Evolutionary conservation across 2,797 vertebrate genomes (phyloP).

Genomic region (Ciconia nigra): DNA sequence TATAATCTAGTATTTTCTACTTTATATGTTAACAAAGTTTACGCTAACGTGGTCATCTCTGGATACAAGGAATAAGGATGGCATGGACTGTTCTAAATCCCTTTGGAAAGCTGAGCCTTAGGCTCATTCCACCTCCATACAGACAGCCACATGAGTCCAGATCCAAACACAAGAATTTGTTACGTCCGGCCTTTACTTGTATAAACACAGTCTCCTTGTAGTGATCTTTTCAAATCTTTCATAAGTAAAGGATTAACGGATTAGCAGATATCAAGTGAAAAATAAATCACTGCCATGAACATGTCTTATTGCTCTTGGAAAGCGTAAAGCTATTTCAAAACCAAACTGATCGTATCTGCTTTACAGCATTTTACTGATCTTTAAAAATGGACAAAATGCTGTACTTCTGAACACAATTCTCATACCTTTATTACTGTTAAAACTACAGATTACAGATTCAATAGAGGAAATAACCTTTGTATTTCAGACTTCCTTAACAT

Average conservation of each 20-base stretch:
- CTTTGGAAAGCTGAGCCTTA: background rate
- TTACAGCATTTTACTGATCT: background rate
- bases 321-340: background rate
- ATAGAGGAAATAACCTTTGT: background rate
- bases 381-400: background rate
- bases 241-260: background rate
- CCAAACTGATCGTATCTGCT: background rate
- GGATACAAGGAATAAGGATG: background rate
- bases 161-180: background rate
- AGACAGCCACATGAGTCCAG: background rate
- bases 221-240: background rate
- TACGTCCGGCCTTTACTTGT: background rate
- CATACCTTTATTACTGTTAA: background rate
- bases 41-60: background rate
- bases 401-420: background rate
- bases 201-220: background rate
- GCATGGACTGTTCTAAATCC: background rate
- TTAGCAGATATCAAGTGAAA: constrained; percentile 1
- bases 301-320: background rate
- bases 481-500: background rate
- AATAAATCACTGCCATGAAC: background rate
- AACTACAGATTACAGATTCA: background rate
- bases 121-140: rapidly evolving
- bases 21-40: background rate
- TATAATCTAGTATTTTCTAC: background rate